phyloP scores from a whole-genome alignment of 2,888 invertebrate species.

The Hyposoter didymator region DNA sequence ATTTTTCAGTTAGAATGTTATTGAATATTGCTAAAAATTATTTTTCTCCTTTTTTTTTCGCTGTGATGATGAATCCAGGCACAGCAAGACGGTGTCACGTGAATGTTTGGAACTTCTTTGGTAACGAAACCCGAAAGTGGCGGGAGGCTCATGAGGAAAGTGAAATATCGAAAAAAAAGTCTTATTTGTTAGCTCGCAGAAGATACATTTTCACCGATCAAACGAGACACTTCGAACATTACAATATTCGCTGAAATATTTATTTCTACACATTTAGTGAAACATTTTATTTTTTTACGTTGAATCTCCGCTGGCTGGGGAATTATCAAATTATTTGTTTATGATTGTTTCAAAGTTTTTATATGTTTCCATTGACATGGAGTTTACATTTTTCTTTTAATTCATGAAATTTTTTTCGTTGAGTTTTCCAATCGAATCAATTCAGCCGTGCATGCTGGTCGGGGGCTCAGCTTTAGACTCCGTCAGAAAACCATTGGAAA shows the following conservation, averaged over 20 bases:
- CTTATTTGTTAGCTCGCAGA: constrained; percentile 23
- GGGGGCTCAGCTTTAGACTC: too few relatives aligned
- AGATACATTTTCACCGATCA: constrained; percentile 45
- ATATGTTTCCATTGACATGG: not conserved
- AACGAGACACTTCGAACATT: constrained; percentile 63
- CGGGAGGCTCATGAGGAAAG: constrained; percentile 9
- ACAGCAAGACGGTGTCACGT: constrained; percentile 68
- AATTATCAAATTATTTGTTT: not conserved
- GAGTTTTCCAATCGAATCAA: not conserved
- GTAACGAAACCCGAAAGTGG: constrained; percentile 68
- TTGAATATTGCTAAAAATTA: not conserved
- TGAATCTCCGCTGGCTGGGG: not conserved
- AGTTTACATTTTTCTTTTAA: not conserved
- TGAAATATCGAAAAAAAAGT: constrained; percentile 42
- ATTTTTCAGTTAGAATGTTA: not conserved
- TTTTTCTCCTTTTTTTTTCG: not conserved
- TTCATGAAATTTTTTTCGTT: not conserved
- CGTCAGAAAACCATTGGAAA: too few relatives aligned
- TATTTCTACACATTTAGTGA: not conserved
- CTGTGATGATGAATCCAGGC: constrained; percentile 64
- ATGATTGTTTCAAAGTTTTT: not conserved
- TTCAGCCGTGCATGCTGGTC: too few relatives aligned
- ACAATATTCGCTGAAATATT: constrained; percentile 68
- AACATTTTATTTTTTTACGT: not conserved
- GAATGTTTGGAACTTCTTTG: constrained; percentile 77